Evolutionary conservation across 2,113 vertebrate species (phyloP).

Genomic region (Microtus montanus): DNA sequence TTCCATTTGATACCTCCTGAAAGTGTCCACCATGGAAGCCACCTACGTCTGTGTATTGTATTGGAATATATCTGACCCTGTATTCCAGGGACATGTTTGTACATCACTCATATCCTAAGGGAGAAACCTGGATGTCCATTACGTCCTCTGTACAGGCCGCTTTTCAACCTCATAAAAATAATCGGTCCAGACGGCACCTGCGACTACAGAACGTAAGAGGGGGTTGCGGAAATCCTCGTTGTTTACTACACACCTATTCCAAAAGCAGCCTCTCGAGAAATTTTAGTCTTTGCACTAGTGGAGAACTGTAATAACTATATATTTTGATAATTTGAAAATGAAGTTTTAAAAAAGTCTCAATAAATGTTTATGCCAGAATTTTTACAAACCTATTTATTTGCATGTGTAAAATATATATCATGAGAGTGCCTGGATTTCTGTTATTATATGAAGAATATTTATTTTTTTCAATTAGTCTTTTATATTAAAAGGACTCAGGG

Average conservation of each 20-base stretch:
- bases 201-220: constrained; percentile 2
- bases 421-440: constrained; percentile 79
- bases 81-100: neutral
- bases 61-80: neutral
- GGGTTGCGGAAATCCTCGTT: constrained; percentile 21
- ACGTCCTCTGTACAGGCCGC: neutral
- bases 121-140: constrained; percentile 11
- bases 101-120: neutral
- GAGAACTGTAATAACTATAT: constrained; percentile 70
- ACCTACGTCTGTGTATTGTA: neutral
- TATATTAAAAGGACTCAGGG: constrained; percentile 87
- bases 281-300: constrained; percentile 80
- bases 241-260: neutral
- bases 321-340: constrained; percentile 52
- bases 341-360: constrained; percentile 49
- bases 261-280: constrained; percentile 45
- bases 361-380: constrained; percentile 67
- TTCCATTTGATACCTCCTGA: constrained; percentile 10
- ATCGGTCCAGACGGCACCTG: constrained; percentile 8
- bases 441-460: constrained; percentile 84
- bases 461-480: constrained; percentile 84
- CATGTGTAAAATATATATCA: constrained; percentile 75
- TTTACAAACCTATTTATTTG: constrained; percentile 82
- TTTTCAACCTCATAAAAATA: constrained; percentile 30
- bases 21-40: neutral